Evolutionary conservation across 2,888 invertebrate species (phyloP), one percentile per base, ranked within the genome.

Genomic region (Nemotelus pantherinus): DNA sequence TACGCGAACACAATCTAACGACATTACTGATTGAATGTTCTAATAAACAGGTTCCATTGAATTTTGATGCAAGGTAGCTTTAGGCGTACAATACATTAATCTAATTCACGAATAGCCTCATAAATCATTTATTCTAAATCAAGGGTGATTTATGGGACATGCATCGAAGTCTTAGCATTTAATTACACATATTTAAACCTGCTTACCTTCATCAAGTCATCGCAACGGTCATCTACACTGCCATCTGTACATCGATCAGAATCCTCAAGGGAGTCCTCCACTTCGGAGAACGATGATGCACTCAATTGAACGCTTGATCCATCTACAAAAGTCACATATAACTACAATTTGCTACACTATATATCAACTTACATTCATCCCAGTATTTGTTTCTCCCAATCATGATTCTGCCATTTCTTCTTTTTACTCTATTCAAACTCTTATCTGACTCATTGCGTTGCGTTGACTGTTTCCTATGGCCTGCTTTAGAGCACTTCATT

Each of bases 401-500:
- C 45, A 7, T n/a, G 44, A 25, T 72, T n/a, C 39, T 60, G 25
- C 47, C 39, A 2, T 44, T n/a, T 5, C 50, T 9, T 10, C 64
- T 63, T 64, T 43, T 4, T 39, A 53, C 2, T 3, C 53, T 25
- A 70, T 41, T 64, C 39, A 5, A 3, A 25, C n/a, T 64, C 44
- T 64, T 44, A 45, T 25, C 65, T 44, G 65, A 10, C 2, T 43
- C 48, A 9, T 41, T 41, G 9, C 9, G 43, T 41, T 7, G 45
- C 44, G 64, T n/a, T 4, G 3, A 10, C 55, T 65, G 70, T 57
- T 44, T 77, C n/a, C 81, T 80, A 45, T 70, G 79, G 55, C 82
- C 85, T 80, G 89, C 87, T 63, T 88, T 87, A 70, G 90, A 90
- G 84, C 91, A 92, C 83, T 92, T 91, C 6, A 92, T 89, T 83